Evolutionary conservation across 2,888 invertebrate genomes (phyloP), one percentile per base, ranked within the genome.

Genomic region (Drosophila falleni): DNA sequence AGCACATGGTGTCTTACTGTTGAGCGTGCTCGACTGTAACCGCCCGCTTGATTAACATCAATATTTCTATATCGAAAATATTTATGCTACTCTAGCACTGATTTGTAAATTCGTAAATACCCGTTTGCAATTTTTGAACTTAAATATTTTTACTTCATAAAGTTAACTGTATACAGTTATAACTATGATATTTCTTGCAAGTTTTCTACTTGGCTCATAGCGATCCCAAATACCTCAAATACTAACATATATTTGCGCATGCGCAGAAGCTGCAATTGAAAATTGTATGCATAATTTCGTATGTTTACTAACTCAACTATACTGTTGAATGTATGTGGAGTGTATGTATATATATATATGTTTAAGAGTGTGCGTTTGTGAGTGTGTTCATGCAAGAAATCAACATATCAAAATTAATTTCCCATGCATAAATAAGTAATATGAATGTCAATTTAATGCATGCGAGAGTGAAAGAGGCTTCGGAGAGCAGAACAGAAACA

Each of bases 371-470:
- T 26, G 54, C 37, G 59, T 58, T 61, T 66, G 65, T 73, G 64
- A 58, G 80, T 71, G 71, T 82, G 80, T 63, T 85, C 84, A 84
- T 87, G 87, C 87, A 85, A 76, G 74, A 87, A 84, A 84, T 87
- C 84, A 84, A 84, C 87, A 84, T 85, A 85, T 82, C 82, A 85
- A 85, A 84, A 87, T 87, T 87, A 84, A 84, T 84, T 84, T 87
- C 82, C 87, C 84, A 84, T 84, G 87, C 87, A 84, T 84, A 87
- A 85, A 85, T 87, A 84, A 84, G 85, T 84, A 85, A 84, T 84
- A 80, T 82, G 82, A 85, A 85, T 84, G 84, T 84, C 87, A 84
- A 84, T 81, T 84, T 81, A 87, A 87, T 81, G 87, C 81, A 80
- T 78, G 75, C 50, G 33, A 56, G 53, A 61, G 50, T 39, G 44